Conservation (phyloP, 2,888 invertebrate species). For the Eurois occulta region DNA sequence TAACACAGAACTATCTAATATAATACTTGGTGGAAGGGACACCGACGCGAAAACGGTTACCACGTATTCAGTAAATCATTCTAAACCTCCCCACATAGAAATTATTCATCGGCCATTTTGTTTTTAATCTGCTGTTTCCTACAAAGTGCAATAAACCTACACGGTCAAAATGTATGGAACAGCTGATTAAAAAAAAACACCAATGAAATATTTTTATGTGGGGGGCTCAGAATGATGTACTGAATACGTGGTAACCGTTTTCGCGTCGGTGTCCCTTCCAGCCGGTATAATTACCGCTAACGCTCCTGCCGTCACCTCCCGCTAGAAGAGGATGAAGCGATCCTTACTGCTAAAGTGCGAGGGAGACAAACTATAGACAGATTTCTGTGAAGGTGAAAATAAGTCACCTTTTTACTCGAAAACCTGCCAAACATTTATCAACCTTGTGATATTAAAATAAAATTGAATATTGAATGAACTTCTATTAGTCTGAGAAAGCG, state of each 20-base stretch:
- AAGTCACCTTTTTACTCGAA: background rate
- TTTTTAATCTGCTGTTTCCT: no score
- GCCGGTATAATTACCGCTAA: conserved; percentile 45
- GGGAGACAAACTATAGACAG: conserved; percentile 10
- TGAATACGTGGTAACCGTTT: background rate
- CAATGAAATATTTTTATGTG: no score
- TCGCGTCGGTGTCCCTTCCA: background rate
- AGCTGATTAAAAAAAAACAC: no score
- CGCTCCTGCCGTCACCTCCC: background rate
- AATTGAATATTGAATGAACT: background rate
- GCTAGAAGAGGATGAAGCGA: conserved; percentile 32
- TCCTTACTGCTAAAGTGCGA: conserved; percentile 17
- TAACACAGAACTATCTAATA: conserved; percentile 60
- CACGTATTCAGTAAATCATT: background rate
- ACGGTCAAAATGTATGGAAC: no score
- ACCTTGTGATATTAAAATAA: background rate
- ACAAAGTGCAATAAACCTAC: no score
- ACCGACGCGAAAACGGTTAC: background rate
- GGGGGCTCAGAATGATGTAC: background rate
- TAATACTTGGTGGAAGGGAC: background rate
- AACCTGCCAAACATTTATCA: background rate
- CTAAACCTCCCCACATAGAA: background rate
- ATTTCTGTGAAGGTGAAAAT: background rate
- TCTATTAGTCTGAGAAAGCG: background rate
- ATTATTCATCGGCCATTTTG: no score